Percentiles rank a stretch among this genome's conserved stretches.
phyloP scores from a whole-genome alignment of 1,140 invertebrate genomes.

The Octopus bimaculoides region DNA sequence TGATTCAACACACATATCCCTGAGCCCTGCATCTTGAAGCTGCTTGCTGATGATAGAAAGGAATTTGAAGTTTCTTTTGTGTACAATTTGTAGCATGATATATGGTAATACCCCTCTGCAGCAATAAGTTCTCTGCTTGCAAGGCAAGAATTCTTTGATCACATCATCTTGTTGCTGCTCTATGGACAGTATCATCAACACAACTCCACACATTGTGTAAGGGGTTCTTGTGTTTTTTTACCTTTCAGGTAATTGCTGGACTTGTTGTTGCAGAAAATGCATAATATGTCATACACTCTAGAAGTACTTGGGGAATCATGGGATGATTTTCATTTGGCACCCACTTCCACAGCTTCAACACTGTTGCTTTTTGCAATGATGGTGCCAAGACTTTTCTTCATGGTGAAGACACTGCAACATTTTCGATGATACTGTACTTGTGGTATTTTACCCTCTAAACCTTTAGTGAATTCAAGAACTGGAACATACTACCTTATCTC shows the following conservation, averaged over 20 bases:
- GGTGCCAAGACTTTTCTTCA: background rate
- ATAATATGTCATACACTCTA: background rate
- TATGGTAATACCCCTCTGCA: conserved; percentile 1
- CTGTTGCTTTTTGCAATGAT: background rate
- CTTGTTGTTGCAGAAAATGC: background rate
- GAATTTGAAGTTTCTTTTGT: conserved; percentile 8
- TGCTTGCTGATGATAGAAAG: background rate
- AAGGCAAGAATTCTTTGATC: conserved; percentile 30
- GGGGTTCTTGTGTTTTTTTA: background rate
- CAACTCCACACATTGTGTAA: background rate
- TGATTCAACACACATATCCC: background rate
- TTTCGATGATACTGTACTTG: conserved; percentile 16
- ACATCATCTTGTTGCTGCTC: conserved; percentile 16
- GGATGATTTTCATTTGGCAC: background rate
- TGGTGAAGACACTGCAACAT: conserved; percentile 11
- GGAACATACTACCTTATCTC: background rate
- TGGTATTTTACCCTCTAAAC: background rate
- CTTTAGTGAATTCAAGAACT: background rate
- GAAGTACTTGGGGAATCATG: background rate
- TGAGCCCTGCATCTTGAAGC: background rate
- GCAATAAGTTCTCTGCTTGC: conserved; percentile 23
- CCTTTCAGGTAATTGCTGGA: background rate
- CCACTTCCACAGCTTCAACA: background rate
- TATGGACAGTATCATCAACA: background rate
- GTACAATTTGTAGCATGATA: conserved; percentile 11